These are phyloP conservation scores for Scotopteryx bipunctaria DNA, from an alignment of 2,888 invertebrate species.

Conservation along the genomic window DNA sequence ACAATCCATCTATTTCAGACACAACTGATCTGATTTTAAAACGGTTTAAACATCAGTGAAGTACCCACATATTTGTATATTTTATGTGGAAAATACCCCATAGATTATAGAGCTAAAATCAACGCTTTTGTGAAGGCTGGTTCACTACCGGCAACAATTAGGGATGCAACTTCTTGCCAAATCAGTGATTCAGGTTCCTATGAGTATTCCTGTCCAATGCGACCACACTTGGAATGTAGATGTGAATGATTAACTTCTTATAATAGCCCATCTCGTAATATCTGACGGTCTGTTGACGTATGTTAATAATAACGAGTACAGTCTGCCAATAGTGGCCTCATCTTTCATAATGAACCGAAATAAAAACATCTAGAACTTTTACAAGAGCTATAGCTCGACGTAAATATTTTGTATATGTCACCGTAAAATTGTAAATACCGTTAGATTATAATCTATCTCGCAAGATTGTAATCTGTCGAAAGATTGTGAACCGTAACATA, in stretches of 20 bases:
- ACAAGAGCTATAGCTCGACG: too few relatives aligned
- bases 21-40: too few relatives aligned
- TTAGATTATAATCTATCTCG: too few relatives aligned
- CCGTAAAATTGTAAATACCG: too few relatives aligned
- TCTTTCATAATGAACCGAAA: conserved; percentile 8
- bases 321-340: conserved; percentile 15
- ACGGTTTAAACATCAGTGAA: too few relatives aligned
- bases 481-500: too few relatives aligned
- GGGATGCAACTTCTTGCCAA: conserved; percentile 66
- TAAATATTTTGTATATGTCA: too few relatives aligned
- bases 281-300: conserved; percentile 24
- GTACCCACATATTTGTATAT: too few relatives aligned
- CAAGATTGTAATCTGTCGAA: too few relatives aligned
- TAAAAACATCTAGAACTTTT: conserved; percentile 2
- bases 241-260: conserved; percentile 35
- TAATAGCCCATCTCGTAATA: conserved; percentile 28
- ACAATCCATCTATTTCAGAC: too few relatives aligned
- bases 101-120: too few relatives aligned
- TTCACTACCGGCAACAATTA: conserved; percentile 57
- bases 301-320: conserved; percentile 9
- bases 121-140: conserved; percentile 46
- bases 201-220: conserved; percentile 58
- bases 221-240: conserved; percentile 55
- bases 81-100: too few relatives aligned
- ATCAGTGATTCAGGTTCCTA: conserved; percentile 64